Percentiles rank a stretch among this genome's conserved stretches.
Evolutionary conservation across 2,113 vertebrate species (phyloP).

Genomic region (Microcebus murinus): DNA sequence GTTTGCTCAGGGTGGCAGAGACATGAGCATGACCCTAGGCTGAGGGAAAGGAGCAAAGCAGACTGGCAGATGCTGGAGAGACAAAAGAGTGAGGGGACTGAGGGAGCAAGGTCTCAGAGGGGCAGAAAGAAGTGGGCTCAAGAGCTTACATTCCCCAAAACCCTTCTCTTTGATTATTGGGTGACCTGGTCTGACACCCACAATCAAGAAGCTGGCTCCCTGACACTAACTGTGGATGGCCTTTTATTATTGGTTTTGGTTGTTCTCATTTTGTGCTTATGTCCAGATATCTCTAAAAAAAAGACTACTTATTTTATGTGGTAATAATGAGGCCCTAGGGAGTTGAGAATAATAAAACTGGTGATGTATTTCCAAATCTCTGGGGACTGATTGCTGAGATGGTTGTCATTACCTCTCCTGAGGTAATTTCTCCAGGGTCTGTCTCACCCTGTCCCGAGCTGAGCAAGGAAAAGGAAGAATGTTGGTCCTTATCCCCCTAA

Average conservation of each 20-base stretch:
- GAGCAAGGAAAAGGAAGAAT: not conserved
- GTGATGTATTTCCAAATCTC: not conserved
- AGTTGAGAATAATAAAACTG: not conserved
- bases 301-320: not conserved
- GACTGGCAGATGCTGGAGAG: not conserved
- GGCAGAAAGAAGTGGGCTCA: not conserved
- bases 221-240: not conserved
- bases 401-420: not conserved
- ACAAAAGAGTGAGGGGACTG: not conserved
- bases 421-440: not conserved
- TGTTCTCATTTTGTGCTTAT: not conserved
- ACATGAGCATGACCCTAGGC: not conserved
- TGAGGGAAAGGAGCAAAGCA: not conserved
- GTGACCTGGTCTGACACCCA: not conserved
- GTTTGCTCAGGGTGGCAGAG: not conserved
- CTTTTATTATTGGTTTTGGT: not conserved
- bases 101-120: not conserved
- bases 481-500: not conserved
- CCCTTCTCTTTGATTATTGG: not conserved
- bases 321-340: not conserved
- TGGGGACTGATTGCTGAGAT: not conserved
- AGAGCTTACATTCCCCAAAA: not conserved
- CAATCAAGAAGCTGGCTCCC: not conserved
- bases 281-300: not conserved
- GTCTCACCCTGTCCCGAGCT: not conserved